Conservation (phyloP, 2,888 invertebrate species). For the Hyposoter dolosus region DNA sequence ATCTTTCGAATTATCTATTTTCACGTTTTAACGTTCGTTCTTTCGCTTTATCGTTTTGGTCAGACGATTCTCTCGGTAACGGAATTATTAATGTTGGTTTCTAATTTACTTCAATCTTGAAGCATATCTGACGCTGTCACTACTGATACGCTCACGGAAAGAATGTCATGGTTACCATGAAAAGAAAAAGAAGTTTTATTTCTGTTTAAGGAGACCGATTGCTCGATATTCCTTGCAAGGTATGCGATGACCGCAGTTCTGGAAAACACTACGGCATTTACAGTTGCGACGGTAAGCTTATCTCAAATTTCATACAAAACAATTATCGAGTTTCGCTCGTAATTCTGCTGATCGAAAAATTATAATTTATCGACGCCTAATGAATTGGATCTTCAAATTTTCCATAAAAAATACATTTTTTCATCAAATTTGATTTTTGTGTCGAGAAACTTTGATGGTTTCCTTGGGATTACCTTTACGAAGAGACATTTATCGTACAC, state of each 20-base stretch:
- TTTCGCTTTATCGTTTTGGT: too few species aligned
- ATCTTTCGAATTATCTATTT: conserved; percentile 23
- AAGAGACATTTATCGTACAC: background rate
- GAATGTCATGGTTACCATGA: too few species aligned
- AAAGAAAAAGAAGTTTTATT: conserved; percentile 25
- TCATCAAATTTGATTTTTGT: background rate
- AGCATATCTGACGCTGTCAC: background rate
- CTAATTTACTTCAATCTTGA: background rate
- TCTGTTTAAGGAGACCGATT: conserved; percentile 94
- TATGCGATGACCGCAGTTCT: conserved; percentile 99
- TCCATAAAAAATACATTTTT: background rate
- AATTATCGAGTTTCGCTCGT: background rate
- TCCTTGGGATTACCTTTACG: background rate
- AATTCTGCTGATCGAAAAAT: background rate
- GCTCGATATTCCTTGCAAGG: conserved; percentile 99
- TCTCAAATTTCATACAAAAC: background rate
- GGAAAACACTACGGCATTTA: conserved; percentile 99
- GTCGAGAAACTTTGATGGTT: background rate
- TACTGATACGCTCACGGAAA: too few species aligned
- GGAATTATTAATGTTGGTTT: background rate
- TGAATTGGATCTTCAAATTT: background rate
- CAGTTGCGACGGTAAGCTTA: conserved; percentile 96
- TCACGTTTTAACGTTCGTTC: too few species aligned
- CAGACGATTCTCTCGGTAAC: background rate
- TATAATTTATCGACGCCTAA: background rate